Base-by-base conservation (phyloP, 2,113 vertebrate genomes). In the Nymphicus hollandicus region DNA sequence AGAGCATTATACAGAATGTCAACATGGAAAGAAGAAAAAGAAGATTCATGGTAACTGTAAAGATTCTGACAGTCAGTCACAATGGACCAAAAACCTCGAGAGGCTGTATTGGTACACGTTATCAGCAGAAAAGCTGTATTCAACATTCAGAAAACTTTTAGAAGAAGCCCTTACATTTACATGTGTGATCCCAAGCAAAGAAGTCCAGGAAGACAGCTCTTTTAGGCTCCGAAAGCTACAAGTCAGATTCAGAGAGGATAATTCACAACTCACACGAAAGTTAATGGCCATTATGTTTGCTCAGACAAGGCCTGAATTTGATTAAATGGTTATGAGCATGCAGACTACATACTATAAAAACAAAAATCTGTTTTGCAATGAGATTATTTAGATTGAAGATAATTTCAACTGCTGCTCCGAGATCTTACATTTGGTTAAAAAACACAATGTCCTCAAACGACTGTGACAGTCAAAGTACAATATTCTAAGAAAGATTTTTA, bases 271-370 rank as follows among this genome's bases (percentile, higher is more conserved):
- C 63, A 68, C 61, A 82, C 37, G 14, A 68, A 94, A 94, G 64
- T 86, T 87, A 87, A 93, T 68, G 49, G 44, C 65, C 58, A 85
- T 93, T 95, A 89, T 73, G 58, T 87, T 97, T 95, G 83, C 74
- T 95, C 49, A 76, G 84, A 91, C 73, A 85, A 96, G 61, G 78
- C 58, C 37, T 73, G 93, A 94, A 95, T 95, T 92, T 89, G 91
- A 95, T 85, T 89, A 87, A 97, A 95, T 72, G 49, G 27, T 76
- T 95, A 86, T 52, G 22, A 85, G 52, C 65, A 76, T 0, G 1
- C 44, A 92, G 47, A 35, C 33, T 86, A 55, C 39, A 78, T 49
- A 64, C 17, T 81, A 49, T 17, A 71, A 61, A 86, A 72, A 87
- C 39, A 89, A 64, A 89, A 82, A 77, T 58, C 43, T 81, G 53